Base-by-base conservation (phyloP, 1,140 invertebrate species). In the Lethocerus indicus region DNA sequence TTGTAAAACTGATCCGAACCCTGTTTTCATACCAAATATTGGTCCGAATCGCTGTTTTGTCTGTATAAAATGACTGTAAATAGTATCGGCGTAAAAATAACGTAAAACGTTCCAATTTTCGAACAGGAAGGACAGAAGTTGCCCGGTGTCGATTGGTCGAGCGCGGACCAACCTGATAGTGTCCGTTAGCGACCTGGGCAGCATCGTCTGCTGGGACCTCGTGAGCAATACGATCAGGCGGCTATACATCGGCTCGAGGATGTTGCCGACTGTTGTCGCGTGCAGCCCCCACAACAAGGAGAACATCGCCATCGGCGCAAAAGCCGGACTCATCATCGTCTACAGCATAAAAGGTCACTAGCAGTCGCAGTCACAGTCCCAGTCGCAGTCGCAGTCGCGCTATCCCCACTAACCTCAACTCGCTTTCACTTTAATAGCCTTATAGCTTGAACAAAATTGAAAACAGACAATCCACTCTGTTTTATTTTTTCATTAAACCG, bases 271-370 rank as follows among this genome's bases (percentile, higher is more conserved):
- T 55, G 78, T 47, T 60, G 37, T 69, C 18, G 55, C 74, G 13
- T 74, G 73, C 54, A 81, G 78, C 56, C 76, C 74, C 9, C 75
- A 82, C 61, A 61, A 73, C 29, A 50, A 62, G 16, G 63, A 75
- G 54, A 55, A 75, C 47, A 64, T 77, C 13, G 79, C 80, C 39
- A 60, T 83, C 54, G 81, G 82, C 9, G 71, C 71, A 20, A 79
- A 75, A 64, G 68, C 62, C 60, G 80, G 81, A 21, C 63, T 79
- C 25, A 60, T 82, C 35, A 66, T 75, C 54, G 65, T 83, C 16
- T 54, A 76, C 20, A 72, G 67, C 64, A 59, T 74, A 54, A 70
- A 72, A 64, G 68, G 72, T 71, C 26, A 20, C 12, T n/a, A n/a
- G n/a, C n/a, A n/a, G n/a, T n/a, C n/a, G n/a, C n/a, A n/a, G n/a